Evolutionary conservation across 1,140 invertebrate genomes (phyloP), one percentile per base, ranked within the genome.

Genomic region (Heliconius himera): DNA sequence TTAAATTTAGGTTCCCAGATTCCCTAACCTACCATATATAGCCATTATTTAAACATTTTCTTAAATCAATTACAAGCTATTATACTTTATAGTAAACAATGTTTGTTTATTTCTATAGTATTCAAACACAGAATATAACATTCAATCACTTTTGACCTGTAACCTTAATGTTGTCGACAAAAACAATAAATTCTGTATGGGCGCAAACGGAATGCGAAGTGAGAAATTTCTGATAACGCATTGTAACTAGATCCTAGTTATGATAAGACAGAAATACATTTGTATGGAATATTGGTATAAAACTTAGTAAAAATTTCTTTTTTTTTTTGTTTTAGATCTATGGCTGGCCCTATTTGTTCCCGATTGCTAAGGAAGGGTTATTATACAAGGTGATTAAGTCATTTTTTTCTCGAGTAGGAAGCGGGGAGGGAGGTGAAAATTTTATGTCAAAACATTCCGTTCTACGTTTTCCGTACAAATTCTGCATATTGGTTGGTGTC

Each of bases 161-260:
- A 33, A 46, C 70, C 71, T 46, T 73, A 73, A 36, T 72, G 71
- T 8, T 13, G 26, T 51, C 70, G 51, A 78, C 76, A 78, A 73
- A 73, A 56, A 72, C 71, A 73, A 78, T 78, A 78, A 78, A 78
- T 78, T 51, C 71, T 29, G 73, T 60, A 78, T 73, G 22, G 74
- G 74, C 66, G 60, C 26, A 41, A 70, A 36, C 33, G 74, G 74
- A 49, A 76, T 76, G 56, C 70, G 60, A 49, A 66, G 74, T 66
- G 41, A 29, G 74, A 76, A 46, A 76, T 66, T 29, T 66, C 3
- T 66, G 60, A 66, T 66, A 66, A 66, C 60, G 60, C 8, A 26
- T 20, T 16, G 41, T 46, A 16, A 66, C 60, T 66, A 66, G 60
- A 66, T 66, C 13, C 11, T 66, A 13, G 22, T 66, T 18, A 11